Base-by-base conservation (phyloP, 2,888 invertebrate genomes). In the Smittia aterrima region DNA sequence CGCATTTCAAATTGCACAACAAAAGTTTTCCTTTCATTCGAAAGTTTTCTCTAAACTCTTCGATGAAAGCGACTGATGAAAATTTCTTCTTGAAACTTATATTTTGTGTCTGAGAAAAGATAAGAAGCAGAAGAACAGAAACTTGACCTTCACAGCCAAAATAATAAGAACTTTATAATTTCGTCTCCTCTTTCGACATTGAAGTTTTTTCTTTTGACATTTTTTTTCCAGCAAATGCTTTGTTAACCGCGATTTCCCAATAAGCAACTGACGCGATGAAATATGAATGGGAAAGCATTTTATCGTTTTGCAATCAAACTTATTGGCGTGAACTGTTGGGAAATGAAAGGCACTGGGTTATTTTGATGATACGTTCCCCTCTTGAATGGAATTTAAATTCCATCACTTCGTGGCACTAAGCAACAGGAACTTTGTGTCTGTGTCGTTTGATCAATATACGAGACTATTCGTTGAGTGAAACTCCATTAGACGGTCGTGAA, bases 71-170 rank as follows among this genome's bases (percentile, higher is more conserved):
- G 32, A 9, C 32, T 32, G 9, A 32, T 6, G 32, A 32, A 9
- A 32, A 32, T 9, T 32, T 32, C 32, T 32, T 32, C 32, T 32
- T 32, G 32, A 32, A 32, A 9, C 32, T 32, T 32, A 3, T 9
- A 6, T 32, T 32, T 3, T 6, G 32, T 32, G 32, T 32, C 32
- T 32, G 32, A 32, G 32, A 9, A 32, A n/a, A 32, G 4, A 32
- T 32, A 6, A 32, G 32, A 32, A 9, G 32, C 3, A n/a, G 2
- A 47, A 11, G 47, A 47, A 47, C 2, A 47, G n/a, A n/a, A 38
- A 47, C 47, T 47, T n/a, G 47, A 47, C 47, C 47, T 47, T 47
- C 47, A 47, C 47, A 47, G 4, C 47, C 47, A 47, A 47, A 47
- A 47, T 2, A n/a, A 2, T 6, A 47, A 16, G 11, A 16, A n/a